Conservation (phyloP, 2,113 vertebrate species). For the Chaetodon trifascialis region DNA sequence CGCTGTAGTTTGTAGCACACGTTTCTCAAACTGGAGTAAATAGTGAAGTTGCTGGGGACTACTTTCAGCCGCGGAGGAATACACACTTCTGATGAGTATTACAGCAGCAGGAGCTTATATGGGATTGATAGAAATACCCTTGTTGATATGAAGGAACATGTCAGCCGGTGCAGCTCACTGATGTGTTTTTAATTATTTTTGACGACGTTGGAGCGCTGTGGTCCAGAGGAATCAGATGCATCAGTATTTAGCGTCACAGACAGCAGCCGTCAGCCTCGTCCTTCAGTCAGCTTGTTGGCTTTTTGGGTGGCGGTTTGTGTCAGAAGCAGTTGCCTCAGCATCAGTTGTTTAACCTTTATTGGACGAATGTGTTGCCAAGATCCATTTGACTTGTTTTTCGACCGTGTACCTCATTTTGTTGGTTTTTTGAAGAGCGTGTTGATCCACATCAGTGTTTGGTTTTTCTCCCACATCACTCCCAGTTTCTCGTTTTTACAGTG, state of each 20-base stretch:
- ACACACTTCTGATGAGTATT: not conserved
- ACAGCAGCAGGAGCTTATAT: not conserved
- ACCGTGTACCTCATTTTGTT: slow-evolving; percentile 7
- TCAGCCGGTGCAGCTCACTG: not conserved
- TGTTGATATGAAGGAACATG: not conserved
- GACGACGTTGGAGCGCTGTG: no score
- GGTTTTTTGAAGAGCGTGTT: slow-evolving; percentile 1
- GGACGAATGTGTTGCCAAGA: slow-evolving; percentile 22
- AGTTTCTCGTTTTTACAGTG: not conserved
- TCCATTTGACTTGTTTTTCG: not conserved
- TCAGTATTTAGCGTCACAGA: no score
- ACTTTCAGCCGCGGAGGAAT: not conserved
- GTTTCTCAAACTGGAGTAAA: not conserved
- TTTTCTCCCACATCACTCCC: not conserved
- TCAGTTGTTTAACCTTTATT: not conserved
- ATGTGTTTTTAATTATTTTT: no score
- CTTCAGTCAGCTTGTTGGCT: not conserved
- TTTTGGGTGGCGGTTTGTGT: not conserved
- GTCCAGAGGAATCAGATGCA: no score
- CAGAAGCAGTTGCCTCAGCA: not conserved
- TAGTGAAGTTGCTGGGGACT: not conserved
- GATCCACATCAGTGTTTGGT: slow-evolving; percentile 21
- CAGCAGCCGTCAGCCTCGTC: not conserved
- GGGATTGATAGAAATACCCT: not conserved
- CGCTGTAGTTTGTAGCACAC: not conserved